A percentile compares a stretch with the other conserved stretches of the same genome.
Evolutionary conservation across 1,140 invertebrate species (phyloP).

Genomic region (Procambarus clarkii): DNA sequence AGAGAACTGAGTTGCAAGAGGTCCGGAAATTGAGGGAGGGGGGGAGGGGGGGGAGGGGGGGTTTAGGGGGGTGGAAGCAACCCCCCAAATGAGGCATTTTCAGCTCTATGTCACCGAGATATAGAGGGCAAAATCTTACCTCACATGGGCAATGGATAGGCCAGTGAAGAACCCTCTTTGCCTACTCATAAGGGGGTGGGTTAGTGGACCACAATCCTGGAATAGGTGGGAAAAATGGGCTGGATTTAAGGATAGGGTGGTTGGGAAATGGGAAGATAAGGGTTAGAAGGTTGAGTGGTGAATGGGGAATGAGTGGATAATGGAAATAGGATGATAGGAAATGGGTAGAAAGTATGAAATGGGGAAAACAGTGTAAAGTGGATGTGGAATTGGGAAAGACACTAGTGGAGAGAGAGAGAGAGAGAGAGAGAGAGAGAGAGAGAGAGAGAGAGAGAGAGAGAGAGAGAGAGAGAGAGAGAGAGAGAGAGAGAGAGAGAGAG

Average conservation of each 20-base stretch:
- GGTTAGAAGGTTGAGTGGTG: background rate
- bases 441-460: background rate
- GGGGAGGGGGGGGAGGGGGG: constrained; percentile 6
- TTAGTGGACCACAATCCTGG: background rate
- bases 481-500: constrained; percentile 17
- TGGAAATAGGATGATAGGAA: too few relatives aligned
- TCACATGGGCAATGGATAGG: background rate
- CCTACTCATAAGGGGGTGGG: background rate
- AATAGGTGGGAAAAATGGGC: too few relatives aligned
- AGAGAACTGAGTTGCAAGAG: constrained; percentile 34
- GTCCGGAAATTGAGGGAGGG: background rate
- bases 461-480: background rate
- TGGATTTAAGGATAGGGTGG: constrained; percentile 10
- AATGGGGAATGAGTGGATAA: background rate
- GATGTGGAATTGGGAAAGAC: background rate
- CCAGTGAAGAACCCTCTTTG: background rate
- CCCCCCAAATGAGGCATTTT: background rate
- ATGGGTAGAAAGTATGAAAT: background rate
- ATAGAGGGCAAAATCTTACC: too few relatives aligned
- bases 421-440: background rate
- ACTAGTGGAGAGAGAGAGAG: background rate
- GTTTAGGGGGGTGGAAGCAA: background rate
- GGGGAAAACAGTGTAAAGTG: background rate
- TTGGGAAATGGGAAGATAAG: background rate
- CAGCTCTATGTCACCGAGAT: background rate